These are phyloP conservation scores for Meles meles DNA, from an alignment of 2,113 vertebrate genomes.

Conservation along the genomic window DNA sequence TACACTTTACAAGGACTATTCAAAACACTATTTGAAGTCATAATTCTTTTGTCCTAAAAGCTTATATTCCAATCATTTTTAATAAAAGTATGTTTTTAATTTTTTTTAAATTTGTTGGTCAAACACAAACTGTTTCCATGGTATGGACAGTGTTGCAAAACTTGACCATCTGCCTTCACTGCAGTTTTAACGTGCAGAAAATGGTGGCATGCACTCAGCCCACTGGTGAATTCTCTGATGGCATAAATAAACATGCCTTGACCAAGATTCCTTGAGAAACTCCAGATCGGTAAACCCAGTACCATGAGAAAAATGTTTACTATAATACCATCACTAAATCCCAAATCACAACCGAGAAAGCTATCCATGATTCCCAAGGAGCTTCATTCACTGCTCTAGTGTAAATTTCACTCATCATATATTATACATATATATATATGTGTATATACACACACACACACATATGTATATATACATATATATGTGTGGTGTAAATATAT, in stretches of 20 bases:
- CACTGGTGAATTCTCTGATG: background rate
- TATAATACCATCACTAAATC: background rate
- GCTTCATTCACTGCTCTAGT: background rate
- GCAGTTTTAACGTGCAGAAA: background rate
- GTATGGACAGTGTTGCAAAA: background rate
- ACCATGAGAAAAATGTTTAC: background rate
- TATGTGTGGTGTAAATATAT: background rate
- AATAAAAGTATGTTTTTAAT: background rate
- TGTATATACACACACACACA: background rate
- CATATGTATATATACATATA: too few relatives aligned
- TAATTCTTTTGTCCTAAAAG: background rate
- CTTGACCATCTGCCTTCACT: background rate
- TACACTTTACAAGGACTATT: background rate
- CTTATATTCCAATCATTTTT: background rate
- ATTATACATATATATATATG: background rate
- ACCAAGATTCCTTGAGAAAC: background rate
- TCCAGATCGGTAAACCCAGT: background rate
- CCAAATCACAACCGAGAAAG: background rate
- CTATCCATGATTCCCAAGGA: background rate
- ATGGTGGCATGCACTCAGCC: background rate
- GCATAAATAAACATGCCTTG: background rate
- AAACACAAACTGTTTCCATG: background rate
- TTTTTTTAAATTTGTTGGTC: background rate
- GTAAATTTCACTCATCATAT: background rate
- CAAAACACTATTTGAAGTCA: background rate